These are phyloP conservation scores for Caenorhabditis elegans DNA, from an alignment of 1,140 invertebrate genomes.

Conservation along the genomic window DNA sequence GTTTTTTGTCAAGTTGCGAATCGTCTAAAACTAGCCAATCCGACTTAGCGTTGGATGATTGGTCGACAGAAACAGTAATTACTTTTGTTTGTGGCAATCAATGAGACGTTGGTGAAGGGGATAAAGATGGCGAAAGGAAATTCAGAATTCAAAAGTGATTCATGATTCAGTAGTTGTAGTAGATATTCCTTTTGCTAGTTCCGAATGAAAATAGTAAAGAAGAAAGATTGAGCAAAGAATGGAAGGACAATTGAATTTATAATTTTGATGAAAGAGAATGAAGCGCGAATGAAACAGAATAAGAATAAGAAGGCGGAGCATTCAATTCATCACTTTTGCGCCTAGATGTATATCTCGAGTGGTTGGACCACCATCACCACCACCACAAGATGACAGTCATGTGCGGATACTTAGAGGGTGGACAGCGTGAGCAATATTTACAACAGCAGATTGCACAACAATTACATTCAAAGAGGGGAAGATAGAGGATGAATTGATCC, in stretches of 20 bases:
- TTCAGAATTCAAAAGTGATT: background rate
- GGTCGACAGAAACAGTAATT: slow-evolving; percentile 22
- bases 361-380: background rate
- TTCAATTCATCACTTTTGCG: slow-evolving; percentile 30
- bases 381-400: slow-evolving; percentile 4
- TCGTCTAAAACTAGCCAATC: slow-evolving; percentile 15
- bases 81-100: slow-evolving; percentile 30
- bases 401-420: background rate
- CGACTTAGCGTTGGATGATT: slow-evolving; percentile 26
- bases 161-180: background rate
- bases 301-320: slow-evolving; percentile 24
- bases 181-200: background rate
- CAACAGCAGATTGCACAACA: slow-evolving; percentile 31
- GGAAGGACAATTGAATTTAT: slow-evolving; percentile 8
- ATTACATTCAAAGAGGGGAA: background rate
- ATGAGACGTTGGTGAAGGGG: slow-evolving; percentile 4
- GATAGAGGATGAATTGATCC: background rate
- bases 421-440: background rate
- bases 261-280: slow-evolving; percentile 30
- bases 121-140: slow-evolving; percentile 11
- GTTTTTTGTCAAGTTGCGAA: slow-evolving; percentile 24
- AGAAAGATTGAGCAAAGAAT: background rate
- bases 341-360: slow-evolving; percentile 26
- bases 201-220: background rate
- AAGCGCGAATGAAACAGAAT: background rate